phyloP scores from a whole-genome alignment of 2,888 invertebrate species.

The Meteorus colon region DNA sequence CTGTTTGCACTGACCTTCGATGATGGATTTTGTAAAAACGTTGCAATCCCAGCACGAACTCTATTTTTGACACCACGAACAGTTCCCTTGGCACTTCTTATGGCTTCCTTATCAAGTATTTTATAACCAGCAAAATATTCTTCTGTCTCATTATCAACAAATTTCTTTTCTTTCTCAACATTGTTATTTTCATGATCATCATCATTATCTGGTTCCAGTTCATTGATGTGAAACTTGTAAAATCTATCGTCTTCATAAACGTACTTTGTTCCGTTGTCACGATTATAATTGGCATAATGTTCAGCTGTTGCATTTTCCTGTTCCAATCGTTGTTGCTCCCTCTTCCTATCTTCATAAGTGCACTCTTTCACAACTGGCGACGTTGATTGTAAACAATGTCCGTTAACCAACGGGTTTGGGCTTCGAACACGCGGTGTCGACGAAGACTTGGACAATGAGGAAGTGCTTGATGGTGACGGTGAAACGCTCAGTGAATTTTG shows the following conservation, averaged over 20 bases:
- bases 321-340: conserved; percentile 73
- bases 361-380: conserved; percentile 78
- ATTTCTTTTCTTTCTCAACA: conserved; percentile 49
- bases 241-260: conserved; percentile 85
- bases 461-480: conserved; percentile 52
- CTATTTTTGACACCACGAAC: conserved; percentile 95
- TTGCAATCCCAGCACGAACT: conserved; percentile 94
- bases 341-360: conserved; percentile 80
- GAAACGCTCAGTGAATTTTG: conserved; percentile 51
- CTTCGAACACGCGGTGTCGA: conserved; percentile 63
- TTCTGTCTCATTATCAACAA: conserved; percentile 74
- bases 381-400: conserved; percentile 60
- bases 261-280: conserved; percentile 75
- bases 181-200: conserved; percentile 65
- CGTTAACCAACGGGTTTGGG: conserved; percentile 52
- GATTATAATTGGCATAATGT: conserved; percentile 57
- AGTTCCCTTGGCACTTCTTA: conserved; percentile 93
- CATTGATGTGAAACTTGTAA: conserved; percentile 88
- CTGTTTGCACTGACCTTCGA: conserved; percentile 79
- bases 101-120: conserved; percentile 84
- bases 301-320: conserved; percentile 57
- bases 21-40: conserved; percentile 90
- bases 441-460: conserved; percentile 61
- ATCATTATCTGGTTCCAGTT: conserved; percentile 74
- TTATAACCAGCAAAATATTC: conserved; percentile 87